Evolutionary conservation across 92 coral and sea anemone species (phyloP).

Genomic region (Scolanthus callimorphus): DNA sequence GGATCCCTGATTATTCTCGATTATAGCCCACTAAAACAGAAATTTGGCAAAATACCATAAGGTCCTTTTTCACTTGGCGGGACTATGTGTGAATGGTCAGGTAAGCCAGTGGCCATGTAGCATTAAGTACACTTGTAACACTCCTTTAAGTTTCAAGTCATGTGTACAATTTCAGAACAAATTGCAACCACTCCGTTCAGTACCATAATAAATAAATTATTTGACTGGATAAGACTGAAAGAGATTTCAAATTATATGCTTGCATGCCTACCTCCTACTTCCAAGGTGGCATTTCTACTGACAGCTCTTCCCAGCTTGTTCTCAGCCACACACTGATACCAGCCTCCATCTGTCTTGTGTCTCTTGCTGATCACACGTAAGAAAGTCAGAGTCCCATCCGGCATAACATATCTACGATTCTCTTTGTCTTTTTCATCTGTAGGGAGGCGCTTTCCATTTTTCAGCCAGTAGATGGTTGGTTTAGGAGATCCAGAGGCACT

Average conservation of each 20-base stretch:
- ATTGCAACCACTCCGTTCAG: no score
- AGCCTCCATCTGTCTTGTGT: constrained; percentile 63
- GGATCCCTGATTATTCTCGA: no score
- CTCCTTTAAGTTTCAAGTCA: no score
- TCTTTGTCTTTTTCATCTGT: constrained; percentile 38
- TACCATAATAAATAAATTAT: no score
- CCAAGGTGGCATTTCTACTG: constrained; percentile 69
- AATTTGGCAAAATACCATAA: no score
- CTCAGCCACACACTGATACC: constrained; percentile 82
- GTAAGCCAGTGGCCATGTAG: no score
- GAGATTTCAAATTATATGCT: background rate
- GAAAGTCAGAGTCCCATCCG: constrained; percentile 59
- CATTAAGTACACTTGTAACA: no score
- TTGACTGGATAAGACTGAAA: no score
- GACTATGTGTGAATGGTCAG: no score
- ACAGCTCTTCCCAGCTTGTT: constrained; percentile 50
- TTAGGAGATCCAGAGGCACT: constrained; percentile 60
- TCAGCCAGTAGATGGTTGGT: constrained; percentile 68
- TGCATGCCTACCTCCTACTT: constrained; percentile 72
- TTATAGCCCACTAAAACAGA: no score
- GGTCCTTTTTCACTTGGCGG: no score
- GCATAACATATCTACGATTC: constrained; percentile 42
- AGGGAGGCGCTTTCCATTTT: constrained; percentile 58
- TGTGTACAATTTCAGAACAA: no score
- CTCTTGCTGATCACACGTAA: constrained; percentile 46